Percentiles rank a stretch among this genome's conserved stretches.
Conservation (phyloP, 2,797 vertebrate species). For the Coccyzus lansbergi region DNA sequence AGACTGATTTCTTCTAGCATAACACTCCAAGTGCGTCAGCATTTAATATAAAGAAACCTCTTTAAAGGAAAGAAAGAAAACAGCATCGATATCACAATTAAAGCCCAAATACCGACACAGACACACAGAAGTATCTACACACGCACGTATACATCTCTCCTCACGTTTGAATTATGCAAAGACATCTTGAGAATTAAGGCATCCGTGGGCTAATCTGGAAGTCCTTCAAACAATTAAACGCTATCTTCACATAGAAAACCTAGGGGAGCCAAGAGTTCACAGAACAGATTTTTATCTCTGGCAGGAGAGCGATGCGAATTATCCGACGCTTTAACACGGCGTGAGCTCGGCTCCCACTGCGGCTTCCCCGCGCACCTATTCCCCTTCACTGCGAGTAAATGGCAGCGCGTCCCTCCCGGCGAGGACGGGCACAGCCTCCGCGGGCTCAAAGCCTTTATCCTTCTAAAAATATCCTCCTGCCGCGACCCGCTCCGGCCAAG, state of each 20-base stretch:
- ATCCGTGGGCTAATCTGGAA: conserved; percentile 15
- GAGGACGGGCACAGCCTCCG: neutral
- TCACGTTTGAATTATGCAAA: neutral
- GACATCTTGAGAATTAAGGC: neutral
- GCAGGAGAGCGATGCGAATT: conserved; percentile 19
- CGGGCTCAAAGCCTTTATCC: neutral
- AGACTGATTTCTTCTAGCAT: neutral
- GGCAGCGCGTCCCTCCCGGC: neutral
- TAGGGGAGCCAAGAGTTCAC: conserved; percentile 2
- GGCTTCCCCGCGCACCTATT: neutral
- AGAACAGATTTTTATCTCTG: conserved; percentile 23
- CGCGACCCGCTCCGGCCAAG: neutral
- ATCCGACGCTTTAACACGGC: neutral
- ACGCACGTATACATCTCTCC: neutral
- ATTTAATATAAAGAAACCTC: neutral
- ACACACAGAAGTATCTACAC: neutral
- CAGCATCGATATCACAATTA: neutral
- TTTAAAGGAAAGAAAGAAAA: neutral
- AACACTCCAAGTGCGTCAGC: neutral
- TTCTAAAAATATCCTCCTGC: neutral
- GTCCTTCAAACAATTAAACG: neutral
- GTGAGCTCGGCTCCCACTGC: neutral
- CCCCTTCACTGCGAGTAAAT: neutral
- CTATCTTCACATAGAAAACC: neutral
- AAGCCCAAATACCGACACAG: neutral